These are phyloP conservation scores for Apaloderma vittatum DNA, from an alignment of 2,113 vertebrate species.

Conservation along the genomic window DNA sequence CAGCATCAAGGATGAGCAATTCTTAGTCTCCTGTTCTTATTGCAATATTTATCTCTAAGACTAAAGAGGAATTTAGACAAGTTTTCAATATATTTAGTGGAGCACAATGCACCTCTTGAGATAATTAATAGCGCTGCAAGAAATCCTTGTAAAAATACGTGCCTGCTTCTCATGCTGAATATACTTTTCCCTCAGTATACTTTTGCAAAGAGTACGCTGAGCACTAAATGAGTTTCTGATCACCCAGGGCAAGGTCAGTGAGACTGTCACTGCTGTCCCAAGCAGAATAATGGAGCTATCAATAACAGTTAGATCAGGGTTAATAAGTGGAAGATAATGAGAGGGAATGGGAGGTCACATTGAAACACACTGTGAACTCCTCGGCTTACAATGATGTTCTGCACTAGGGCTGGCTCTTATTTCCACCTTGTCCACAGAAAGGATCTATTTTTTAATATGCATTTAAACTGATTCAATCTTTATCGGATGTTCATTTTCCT, in stretches of 20 bases:
- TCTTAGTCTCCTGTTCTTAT: background rate
- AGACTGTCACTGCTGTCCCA: slow-evolving; percentile 56
- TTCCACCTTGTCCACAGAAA: slow-evolving; percentile 15
- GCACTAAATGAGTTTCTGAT: slow-evolving; percentile 67
- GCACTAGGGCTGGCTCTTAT: background rate
- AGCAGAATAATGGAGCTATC: slow-evolving; percentile 68
- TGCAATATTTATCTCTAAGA: background rate
- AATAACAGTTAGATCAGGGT: slow-evolving; percentile 71
- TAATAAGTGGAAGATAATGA: slow-evolving; percentile 76
- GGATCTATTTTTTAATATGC: background rate
- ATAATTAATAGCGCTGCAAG: background rate
- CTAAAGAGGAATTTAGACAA: background rate
- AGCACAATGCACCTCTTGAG: background rate
- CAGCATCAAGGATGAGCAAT: background rate
- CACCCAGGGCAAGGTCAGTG: slow-evolving; percentile 65
- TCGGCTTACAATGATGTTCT: slow-evolving; percentile 9
- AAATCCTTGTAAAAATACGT: background rate
- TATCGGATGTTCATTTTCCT: slow-evolving; percentile 7
- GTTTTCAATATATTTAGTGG: background rate
- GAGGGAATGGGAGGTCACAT: slow-evolving; percentile 60
- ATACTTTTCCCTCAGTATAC: background rate
- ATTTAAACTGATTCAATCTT: background rate
- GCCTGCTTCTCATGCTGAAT: slow-evolving; percentile 8
- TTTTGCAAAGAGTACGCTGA: slow-evolving; percentile 38
- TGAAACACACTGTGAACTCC: slow-evolving; percentile 31